Percentiles rank a stretch among this genome's conserved stretches.
These are phyloP conservation scores for Synergus umbraculus DNA, from an alignment of 2,888 invertebrate species.

Conservation along the genomic window DNA sequence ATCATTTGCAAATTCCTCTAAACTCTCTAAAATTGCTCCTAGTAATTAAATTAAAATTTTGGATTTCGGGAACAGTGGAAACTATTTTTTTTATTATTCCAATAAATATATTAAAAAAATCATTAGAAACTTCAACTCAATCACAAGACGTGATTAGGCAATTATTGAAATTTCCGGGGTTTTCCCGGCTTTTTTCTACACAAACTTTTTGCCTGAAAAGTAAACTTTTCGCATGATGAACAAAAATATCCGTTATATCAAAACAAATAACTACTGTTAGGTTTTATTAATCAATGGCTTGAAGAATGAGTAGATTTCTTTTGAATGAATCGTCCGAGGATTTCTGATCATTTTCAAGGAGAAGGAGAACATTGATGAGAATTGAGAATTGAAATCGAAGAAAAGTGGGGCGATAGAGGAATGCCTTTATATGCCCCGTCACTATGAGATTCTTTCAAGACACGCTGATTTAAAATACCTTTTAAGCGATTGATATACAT, in stretches of 20 bases:
- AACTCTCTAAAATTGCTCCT: too few relatives aligned
- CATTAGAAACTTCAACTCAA: too few relatives aligned
- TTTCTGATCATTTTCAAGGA: slow-evolving; percentile 19
- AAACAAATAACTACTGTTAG: background rate
- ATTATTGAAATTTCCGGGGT: too few relatives aligned
- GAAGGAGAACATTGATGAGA: slow-evolving; percentile 36
- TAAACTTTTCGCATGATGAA: background rate
- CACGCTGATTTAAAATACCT: slow-evolving; percentile 74
- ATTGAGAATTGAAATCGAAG: slow-evolving; percentile 44
- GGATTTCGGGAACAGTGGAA: too few relatives aligned
- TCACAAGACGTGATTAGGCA: too few relatives aligned
- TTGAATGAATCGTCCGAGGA: slow-evolving; percentile 10
- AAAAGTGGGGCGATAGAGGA: slow-evolving; percentile 62
- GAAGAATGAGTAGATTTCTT: background rate
- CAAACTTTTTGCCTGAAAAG: background rate
- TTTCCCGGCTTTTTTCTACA: too few relatives aligned
- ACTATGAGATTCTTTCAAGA: slow-evolving; percentile 75
- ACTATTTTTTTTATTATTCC: too few relatives aligned
- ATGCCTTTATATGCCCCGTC: slow-evolving; percentile 74
- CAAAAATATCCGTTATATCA: background rate
- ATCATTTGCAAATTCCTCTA: too few relatives aligned
- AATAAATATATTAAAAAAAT: too few relatives aligned
- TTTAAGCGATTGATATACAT: slow-evolving; percentile 59
- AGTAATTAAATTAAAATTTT: too few relatives aligned
- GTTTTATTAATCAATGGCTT: background rate